Conservation (phyloP, 2,888 invertebrate species). For the Rhagium mordax region DNA sequence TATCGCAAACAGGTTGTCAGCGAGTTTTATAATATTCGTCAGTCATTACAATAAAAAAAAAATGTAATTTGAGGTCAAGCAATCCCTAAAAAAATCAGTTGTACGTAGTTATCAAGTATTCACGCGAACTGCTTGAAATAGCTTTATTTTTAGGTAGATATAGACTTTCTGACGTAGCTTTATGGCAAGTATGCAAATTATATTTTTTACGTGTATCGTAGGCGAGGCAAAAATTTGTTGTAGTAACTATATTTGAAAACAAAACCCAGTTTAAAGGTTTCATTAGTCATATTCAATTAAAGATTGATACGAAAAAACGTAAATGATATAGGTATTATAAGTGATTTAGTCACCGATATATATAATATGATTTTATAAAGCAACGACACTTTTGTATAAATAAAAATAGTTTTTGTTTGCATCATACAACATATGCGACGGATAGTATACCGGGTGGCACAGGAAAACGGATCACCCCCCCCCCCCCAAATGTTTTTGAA, state of each 20-base stretch:
- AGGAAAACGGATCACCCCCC: no score
- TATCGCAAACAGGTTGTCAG: conserved; percentile 4
- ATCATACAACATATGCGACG: no score
- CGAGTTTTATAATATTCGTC: not conserved
- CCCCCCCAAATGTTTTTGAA: no score
- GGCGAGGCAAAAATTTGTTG: conserved; percentile 8
- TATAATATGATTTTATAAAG: not conserved
- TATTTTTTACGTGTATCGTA: conserved; percentile 15
- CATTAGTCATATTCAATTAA: not conserved
- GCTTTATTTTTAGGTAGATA: conserved; percentile 24
- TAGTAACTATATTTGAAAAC: not conserved
- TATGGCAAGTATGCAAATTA: conserved; percentile 28
- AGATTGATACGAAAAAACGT: not conserved
- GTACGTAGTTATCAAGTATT: not conserved
- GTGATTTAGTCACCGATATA: not conserved
- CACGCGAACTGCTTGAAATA: conserved; percentile 15
- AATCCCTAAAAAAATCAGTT: conserved; percentile 8
- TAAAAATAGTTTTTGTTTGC: no score
- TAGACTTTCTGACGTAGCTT: conserved; percentile 19
- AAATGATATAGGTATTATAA: no score
- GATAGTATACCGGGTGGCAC: no score
- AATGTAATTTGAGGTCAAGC: conserved; percentile 21
- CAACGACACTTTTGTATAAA: no score
- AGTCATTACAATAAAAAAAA: conserved; percentile 1
- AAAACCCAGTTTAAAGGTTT: not conserved